Evolutionary conservation across 2,888 invertebrate species (phyloP), one percentile per base, ranked within the genome.

Genomic region (Apamea monoglypha): DNA sequence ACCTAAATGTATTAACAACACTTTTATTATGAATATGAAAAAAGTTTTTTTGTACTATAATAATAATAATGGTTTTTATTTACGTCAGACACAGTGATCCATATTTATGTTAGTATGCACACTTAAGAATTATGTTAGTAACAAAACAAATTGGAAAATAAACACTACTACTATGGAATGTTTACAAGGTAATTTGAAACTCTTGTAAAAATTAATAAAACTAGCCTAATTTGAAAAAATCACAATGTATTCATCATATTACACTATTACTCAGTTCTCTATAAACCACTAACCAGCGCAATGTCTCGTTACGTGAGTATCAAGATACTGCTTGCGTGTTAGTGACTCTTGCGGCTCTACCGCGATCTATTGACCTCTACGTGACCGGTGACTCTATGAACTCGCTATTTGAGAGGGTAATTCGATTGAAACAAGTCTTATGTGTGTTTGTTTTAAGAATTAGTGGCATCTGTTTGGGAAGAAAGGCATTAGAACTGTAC

Each of bases 331-430:
- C 16, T 5, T 47, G 47, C 47, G 47, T 47, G 47, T 47, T 47
- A 47, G 47, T 47, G 32, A 25, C 44, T 74, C 61, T 84, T 86
- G 82, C 40, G 63, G 78, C 69, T 70, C 69, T 56, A 50, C 18
- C 36, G 1, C 44, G 29, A 25, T 75, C 44, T 76, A 44, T 59
- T 36, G 36, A 47, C 40, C 74, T 70, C n/a, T 71, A 70, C 74
- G 76, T 76, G 83, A 76, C 63, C 75, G n/a, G 68, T 40, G 64
- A 74, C 74, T 80, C 79, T 74, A 56, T 74, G 70, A 63, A 56
- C 16, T 50, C 21, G 36, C 40, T 63, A 25, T 66, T 36, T 36
- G 47, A 32, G 29, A 47, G 10, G n/a, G 32, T 75, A 72, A 72
- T 78, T 72, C 74, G 40, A 84, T 78, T 74, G 47, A 72, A 80